Base-by-base conservation (phyloP, 2,888 invertebrate species). In the Teleiodes luculella region DNA sequence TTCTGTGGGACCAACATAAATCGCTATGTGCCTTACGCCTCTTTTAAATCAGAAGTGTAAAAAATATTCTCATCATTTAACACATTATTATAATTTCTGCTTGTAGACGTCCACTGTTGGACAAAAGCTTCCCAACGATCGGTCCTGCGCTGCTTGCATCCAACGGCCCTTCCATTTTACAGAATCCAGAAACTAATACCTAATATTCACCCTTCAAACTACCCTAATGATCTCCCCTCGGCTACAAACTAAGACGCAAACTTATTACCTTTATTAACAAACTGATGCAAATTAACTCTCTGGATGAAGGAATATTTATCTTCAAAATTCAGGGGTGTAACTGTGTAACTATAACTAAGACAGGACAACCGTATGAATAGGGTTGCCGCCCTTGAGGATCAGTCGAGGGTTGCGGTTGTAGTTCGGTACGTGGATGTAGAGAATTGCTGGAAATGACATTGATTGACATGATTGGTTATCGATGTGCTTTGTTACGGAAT, bases 301-400 rank as follows among this genome's bases (percentile, higher is more conserved):
- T 57, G 39, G 52, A 66, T 66, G 63, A 65, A 61, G 57, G 64
- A 60, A 70, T 66, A 67, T 74, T 70, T 78, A 72, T 79, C 75
- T 75, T 67, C 56, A 8, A 62, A 66, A 68, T 71, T 68, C 65
- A 68, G 71, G 71, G 76, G 60, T 67, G 64, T 67, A 62, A 58
- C 57, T 61, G 61, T n/a, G n/a, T n/a, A n/a, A n/a, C n/a, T n/a
- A n/a, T n/a, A n/a, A n/a, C n/a, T n/a, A 65, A 4, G 37, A 28
- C 28, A 24, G 43, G 52, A 13, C 58, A 58, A 63, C 69, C 68
- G 72, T 66, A 59, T 58, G 53, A 43, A 58, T 67, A 56, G 72
- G 75, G 74, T 64, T 60, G 60, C 72, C 65, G 72, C 79, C 77
- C 65, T 49, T 8, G 35, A 35, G 14, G 48, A 48, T 48, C 16